These are phyloP conservation scores for Pachyrhynchus sulphureomaculatus DNA, from an alignment of 1,140 invertebrate genomes.

Conservation along the genomic window DNA sequence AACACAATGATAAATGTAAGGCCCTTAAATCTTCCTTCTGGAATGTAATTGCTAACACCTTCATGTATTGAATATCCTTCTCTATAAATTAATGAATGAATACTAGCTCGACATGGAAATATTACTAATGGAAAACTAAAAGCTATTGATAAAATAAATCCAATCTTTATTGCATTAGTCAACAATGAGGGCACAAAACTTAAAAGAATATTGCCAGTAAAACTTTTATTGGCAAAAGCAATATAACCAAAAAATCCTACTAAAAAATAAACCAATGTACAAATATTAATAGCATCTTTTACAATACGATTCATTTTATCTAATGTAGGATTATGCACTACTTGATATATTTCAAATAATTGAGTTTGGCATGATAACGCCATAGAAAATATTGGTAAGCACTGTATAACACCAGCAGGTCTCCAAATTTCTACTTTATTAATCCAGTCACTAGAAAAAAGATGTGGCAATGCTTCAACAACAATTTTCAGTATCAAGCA, in stretches of 20 bases:
- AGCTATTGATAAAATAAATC: slow-evolving; percentile 91
- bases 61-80: slow-evolving; percentile 57
- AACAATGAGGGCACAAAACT: slow-evolving; percentile 77
- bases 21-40: slow-evolving; percentile 74
- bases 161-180: slow-evolving; percentile 87
- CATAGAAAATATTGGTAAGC: slow-evolving; percentile 66
- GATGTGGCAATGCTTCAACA: slow-evolving; percentile 70
- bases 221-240: slow-evolving; percentile 79
- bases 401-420: slow-evolving; percentile 80
- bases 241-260: slow-evolving; percentile 96
- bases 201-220: slow-evolving; percentile 88
- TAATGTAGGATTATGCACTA: slow-evolving; percentile 81
- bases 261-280: slow-evolving; percentile 80
- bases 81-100: slow-evolving; percentile 88
- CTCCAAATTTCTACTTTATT: slow-evolving; percentile 80
- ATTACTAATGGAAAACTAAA: slow-evolving; percentile 96
- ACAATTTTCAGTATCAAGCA: slow-evolving; percentile 85
- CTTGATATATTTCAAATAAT: slow-evolving; percentile 93
- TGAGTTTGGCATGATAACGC: slow-evolving; percentile 62
- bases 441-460: slow-evolving; percentile 73
- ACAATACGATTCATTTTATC: slow-evolving; percentile 89
- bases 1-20: slow-evolving; percentile 77
- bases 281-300: slow-evolving; percentile 86
- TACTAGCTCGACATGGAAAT: slow-evolving; percentile 91
- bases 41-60: slow-evolving; percentile 65